These are phyloP conservation scores for Archaeoteleia sp. DNA, from an alignment of 2,888 invertebrate genomes.

Conservation along the genomic window DNA sequence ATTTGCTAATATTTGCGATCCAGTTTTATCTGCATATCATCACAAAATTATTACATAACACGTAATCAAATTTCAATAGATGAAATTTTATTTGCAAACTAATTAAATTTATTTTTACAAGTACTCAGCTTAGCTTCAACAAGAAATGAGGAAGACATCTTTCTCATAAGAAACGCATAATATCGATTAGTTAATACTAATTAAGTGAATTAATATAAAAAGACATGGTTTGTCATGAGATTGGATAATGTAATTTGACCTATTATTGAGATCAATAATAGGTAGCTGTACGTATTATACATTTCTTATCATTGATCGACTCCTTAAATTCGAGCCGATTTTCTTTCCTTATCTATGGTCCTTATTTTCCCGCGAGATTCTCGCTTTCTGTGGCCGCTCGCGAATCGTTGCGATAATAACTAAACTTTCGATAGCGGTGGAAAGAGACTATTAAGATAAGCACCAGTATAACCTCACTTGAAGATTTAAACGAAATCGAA, in stretches of 20 bases:
- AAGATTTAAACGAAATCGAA: conserved; percentile 44
- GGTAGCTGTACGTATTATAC: conserved; percentile 33
- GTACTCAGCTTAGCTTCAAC: too few species aligned
- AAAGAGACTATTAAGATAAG: conserved; percentile 50
- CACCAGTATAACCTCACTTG: conserved; percentile 22
- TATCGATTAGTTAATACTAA: background rate
- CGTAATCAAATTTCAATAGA: too few species aligned
- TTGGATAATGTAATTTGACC: background rate
- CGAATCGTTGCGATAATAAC: conserved; percentile 49
- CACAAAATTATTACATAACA: too few species aligned
- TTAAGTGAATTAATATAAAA: too few species aligned
- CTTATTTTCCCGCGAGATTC: conserved; percentile 39
- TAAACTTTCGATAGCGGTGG: conserved; percentile 46
- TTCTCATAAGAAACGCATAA: too few species aligned
- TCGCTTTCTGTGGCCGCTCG: conserved; percentile 39
- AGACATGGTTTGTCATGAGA: too few species aligned
- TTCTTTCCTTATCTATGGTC: conserved; percentile 37
- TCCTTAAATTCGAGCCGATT: conserved; percentile 32
- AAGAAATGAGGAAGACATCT: too few species aligned
- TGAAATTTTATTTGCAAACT: too few species aligned
- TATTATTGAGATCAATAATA: conserved; percentile 21
- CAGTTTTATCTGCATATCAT: too few species aligned
- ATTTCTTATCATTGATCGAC: conserved; percentile 36
- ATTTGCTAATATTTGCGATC: too few species aligned
- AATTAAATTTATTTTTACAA: too few species aligned